Evolutionary conservation across 2,113 vertebrate genomes (phyloP).

Genomic region (Bubo blakistoni): DNA sequence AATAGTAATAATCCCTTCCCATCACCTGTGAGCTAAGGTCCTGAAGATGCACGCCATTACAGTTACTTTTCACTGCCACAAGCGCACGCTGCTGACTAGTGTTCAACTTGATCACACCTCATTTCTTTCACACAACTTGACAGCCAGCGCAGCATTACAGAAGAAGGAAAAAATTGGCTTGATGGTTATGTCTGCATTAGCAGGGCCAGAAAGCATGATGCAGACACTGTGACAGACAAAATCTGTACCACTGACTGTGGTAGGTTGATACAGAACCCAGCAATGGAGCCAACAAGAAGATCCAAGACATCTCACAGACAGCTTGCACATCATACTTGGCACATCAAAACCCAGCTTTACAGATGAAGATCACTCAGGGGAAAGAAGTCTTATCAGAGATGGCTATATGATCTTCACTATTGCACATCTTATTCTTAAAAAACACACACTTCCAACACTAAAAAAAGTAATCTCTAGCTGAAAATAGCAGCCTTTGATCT

Average conservation of each 20-base stretch:
- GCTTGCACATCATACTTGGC: not conserved
- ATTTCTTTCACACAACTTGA: not conserved
- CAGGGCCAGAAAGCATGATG: not conserved
- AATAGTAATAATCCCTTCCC: not conserved
- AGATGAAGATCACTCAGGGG: not conserved
- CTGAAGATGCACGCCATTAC: not conserved
- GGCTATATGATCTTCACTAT: not conserved
- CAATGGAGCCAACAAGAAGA: accelerated
- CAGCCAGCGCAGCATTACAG: not conserved
- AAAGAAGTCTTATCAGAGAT: not conserved
- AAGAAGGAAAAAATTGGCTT: not conserved
- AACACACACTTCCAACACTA: not conserved
- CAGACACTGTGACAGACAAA: not conserved
- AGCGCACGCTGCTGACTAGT: not conserved
- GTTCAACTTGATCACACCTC: not conserved
- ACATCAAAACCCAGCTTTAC: not conserved
- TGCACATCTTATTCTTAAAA: not conserved
- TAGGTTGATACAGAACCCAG: not conserved
- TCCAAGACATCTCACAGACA: not conserved
- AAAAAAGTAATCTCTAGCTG: not conserved
- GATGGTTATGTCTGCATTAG: not conserved
- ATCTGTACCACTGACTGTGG: not conserved
- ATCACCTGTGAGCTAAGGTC: not conserved
- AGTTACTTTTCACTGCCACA: not conserved
- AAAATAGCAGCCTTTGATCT: not conserved